Evolutionary conservation across 2,113 vertebrate genomes (phyloP), one percentile per base, ranked within the genome.

Genomic region (Tursiops truncatus): DNA sequence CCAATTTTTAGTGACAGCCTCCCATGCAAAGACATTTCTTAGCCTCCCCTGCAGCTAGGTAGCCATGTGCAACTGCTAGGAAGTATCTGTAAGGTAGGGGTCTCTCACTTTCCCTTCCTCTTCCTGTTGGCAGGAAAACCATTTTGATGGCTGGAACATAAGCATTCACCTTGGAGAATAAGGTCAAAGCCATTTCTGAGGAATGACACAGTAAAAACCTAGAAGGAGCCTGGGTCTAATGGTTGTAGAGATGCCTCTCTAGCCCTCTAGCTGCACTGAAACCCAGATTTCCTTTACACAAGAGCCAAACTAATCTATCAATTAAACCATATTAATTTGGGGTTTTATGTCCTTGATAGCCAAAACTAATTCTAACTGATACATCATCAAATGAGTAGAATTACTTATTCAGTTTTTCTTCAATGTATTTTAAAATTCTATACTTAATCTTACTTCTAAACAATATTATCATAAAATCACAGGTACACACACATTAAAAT

Each of bases 381-480:
- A 76, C 1, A 73, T 65, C 12, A 67, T 28, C 80, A 96, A 95
- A 63, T 74, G 71, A 85, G n/a, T 2, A 95, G 26, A 36, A 80
- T 73, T 83, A 92, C 17, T 47, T 84, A 80, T 12, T 62, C 12
- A 62, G 41, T 70, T 90, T 94, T 91, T 95, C 74, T 80, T 86
- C 82, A 94, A 70, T 56, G 10, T 70, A 31, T 91, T 87, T 62
- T 38, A 79, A 86, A 97, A 79, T 33, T 5, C 50, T 86, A 65
- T 79, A 89, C 63, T 58, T 56, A 63, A 70, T 65, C 36, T 60
- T 76, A 14, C 86, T 82, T 94, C 36, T 62, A 94, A 90, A 23
- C 36, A 92, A 21, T 28, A 62, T 33, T 44, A 84, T 44, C 20
- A 89, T 23, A 47, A 90, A 90, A 83, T 33, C 41, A 63, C 36